A percentile compares a stretch with the other conserved stretches of the same genome.
Conservation (phyloP, 2,113 vertebrate species). For the Ascaphus truei region DNA sequence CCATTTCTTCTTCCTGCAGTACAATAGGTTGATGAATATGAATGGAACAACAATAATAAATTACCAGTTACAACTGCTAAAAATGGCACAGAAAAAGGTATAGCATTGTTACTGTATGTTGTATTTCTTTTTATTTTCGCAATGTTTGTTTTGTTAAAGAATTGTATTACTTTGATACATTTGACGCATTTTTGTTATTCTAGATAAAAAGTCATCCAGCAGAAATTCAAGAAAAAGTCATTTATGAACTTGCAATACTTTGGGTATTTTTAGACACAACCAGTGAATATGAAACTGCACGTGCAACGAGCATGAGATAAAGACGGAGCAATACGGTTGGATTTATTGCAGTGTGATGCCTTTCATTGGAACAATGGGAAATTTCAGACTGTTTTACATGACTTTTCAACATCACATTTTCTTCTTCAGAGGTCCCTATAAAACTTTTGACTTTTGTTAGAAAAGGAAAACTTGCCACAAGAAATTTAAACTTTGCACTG, state of each 20-base stretch:
- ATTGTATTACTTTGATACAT: neutral
- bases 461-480: too few relatives aligned
- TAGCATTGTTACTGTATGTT: neutral
- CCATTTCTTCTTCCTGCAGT: conserved; percentile 9
- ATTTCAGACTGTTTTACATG: neutral
- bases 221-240: conserved; percentile 21
- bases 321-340: too few relatives aligned
- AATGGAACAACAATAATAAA: conserved; percentile 5
- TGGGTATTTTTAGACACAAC: neutral
- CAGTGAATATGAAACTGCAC: neutral
- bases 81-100: conserved; percentile 6
- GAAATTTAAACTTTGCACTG: too few relatives aligned
- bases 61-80: conserved; percentile 10
- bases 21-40: neutral
- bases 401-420: too few relatives aligned
- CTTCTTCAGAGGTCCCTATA: too few relatives aligned
- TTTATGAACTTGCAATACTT: conserved; percentile 4
- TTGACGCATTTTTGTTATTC: neutral
- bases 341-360: neutral
- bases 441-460: too few relatives aligned
- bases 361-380: neutral
- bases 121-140: neutral
- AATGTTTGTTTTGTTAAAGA: neutral
- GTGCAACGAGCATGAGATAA: too few relatives aligned
- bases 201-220: neutral